Conservation (phyloP, 2,113 vertebrate species). For the Amazona guildingii region DNA sequence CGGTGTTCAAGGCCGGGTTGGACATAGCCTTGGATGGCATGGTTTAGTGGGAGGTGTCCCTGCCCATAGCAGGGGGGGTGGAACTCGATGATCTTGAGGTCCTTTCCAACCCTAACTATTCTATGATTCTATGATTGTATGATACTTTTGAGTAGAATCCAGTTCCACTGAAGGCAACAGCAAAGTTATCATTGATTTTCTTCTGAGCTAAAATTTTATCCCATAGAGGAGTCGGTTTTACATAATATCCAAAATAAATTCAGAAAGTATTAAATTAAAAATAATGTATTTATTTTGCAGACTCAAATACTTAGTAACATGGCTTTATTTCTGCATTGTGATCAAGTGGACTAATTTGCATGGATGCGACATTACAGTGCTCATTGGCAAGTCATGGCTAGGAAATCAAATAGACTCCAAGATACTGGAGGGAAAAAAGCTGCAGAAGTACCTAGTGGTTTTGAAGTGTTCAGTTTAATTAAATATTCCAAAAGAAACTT, state of each 20-base stretch:
- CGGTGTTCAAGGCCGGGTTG: too few relatives aligned
- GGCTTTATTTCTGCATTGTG: neutral
- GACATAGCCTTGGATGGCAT: too few relatives aligned
- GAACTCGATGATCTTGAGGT: too few relatives aligned
- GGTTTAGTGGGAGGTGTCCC: too few relatives aligned
- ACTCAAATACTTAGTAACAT: neutral
- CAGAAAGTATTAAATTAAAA: neutral
- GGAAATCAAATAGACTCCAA: neutral
- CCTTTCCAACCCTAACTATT: too few relatives aligned
- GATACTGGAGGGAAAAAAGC: neutral
- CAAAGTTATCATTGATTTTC: neutral
- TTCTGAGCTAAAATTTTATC: neutral
- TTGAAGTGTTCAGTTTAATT: neutral
- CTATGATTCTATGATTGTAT: neutral
- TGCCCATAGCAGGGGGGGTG: too few relatives aligned
- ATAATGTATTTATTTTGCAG: neutral
- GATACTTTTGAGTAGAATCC: neutral
- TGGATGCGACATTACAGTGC: neutral
- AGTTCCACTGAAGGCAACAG: neutral
- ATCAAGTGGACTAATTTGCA: neutral
- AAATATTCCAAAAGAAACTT: neutral
- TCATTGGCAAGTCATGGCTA: neutral
- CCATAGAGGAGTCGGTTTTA: neutral
- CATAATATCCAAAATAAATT: neutral
- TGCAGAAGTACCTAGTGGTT: neutral